Evolutionary conservation across 2,888 invertebrate species (phyloP).

Genomic region (Cantharis rustica): DNA sequence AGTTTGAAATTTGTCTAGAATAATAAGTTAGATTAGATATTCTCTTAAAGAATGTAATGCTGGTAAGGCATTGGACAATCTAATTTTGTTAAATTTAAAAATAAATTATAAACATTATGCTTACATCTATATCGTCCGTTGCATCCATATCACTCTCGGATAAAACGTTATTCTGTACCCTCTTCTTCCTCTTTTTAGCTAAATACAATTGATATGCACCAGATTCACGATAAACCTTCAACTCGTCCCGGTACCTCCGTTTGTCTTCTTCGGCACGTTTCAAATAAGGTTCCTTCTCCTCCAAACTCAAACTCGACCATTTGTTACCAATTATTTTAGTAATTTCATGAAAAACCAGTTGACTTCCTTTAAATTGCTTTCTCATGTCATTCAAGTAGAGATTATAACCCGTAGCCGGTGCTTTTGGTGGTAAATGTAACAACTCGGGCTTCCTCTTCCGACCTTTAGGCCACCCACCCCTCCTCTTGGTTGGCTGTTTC

Average conservation of each 20-base stretch:
- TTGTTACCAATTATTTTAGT: conserved; percentile 63
- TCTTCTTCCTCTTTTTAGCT: conserved; percentile 58
- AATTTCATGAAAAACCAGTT: conserved; percentile 61
- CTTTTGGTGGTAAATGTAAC: conserved; percentile 60
- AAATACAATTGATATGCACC: conserved; percentile 61
- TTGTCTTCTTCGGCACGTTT: conserved; percentile 63
- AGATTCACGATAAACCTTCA: conserved; percentile 61
- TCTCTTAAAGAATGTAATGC: too few species aligned
- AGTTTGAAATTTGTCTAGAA: too few species aligned
- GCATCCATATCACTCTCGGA: conserved; percentile 60
- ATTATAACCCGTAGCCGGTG: conserved; percentile 64
- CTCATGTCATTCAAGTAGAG: conserved; percentile 62
- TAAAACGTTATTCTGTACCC: conserved; percentile 49
- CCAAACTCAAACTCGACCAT: conserved; percentile 61
- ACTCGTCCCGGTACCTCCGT: conserved; percentile 61
- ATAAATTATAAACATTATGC: too few species aligned
- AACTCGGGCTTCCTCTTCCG: conserved; percentile 61
- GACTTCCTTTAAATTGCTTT: conserved; percentile 59
- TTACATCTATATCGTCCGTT: conserved; percentile 60
- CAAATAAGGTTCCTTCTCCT: conserved; percentile 62
- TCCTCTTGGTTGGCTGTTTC: conserved; percentile 51
- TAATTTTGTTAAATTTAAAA: too few species aligned
- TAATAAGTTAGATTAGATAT: too few species aligned
- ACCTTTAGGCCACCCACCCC: conserved; percentile 67
- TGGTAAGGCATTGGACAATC: too few species aligned